phyloP scores from a whole-genome alignment of 2,113 vertebrate species.

The Coryphaenoides rupestris region DNA sequence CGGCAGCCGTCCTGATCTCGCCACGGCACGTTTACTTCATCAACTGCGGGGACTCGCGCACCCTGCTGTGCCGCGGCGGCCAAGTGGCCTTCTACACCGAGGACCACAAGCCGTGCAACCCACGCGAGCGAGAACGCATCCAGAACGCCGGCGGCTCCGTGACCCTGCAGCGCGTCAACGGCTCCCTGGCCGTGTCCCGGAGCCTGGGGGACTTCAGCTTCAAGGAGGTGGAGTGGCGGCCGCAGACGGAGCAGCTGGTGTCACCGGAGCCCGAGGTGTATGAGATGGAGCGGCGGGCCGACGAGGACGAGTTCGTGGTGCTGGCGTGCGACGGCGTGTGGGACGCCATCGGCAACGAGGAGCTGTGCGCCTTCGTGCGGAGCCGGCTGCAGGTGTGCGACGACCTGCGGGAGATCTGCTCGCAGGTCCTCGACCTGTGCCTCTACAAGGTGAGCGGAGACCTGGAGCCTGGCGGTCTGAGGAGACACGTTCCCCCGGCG shows the following conservation, averaged over 20 bases:
- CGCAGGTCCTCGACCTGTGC: slow-evolving; percentile 77
- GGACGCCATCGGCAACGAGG: slow-evolving; percentile 76
- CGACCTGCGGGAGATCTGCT: slow-evolving; percentile 76
- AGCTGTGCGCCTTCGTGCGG: slow-evolving; percentile 72
- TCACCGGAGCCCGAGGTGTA: slow-evolving; percentile 81
- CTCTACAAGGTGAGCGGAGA: slow-evolving; percentile 80
- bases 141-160: slow-evolving; percentile 79
- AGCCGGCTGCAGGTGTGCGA: slow-evolving; percentile 72
- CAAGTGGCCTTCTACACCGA: slow-evolving; percentile 77
- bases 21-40: slow-evolving; percentile 74
- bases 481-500: too few relatives aligned
- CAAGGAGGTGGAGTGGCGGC: slow-evolving; percentile 74
- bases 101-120: slow-evolving; percentile 79
- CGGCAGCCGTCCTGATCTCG: slow-evolving; percentile 70
- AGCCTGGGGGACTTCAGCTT: slow-evolving; percentile 80
- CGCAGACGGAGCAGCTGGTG: slow-evolving; percentile 78
- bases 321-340: slow-evolving; percentile 81
- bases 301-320: slow-evolving; percentile 77
- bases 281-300: slow-evolving; percentile 59
- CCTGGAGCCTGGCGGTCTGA: background rate
- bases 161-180: slow-evolving; percentile 73
- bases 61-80: slow-evolving; percentile 70
- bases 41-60: slow-evolving; percentile 81
- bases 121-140: slow-evolving; percentile 77
- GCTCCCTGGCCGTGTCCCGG: slow-evolving; percentile 80